These are phyloP conservation scores for Odontomyia ornata DNA, from an alignment of 2,888 invertebrate species.

Conservation along the genomic window DNA sequence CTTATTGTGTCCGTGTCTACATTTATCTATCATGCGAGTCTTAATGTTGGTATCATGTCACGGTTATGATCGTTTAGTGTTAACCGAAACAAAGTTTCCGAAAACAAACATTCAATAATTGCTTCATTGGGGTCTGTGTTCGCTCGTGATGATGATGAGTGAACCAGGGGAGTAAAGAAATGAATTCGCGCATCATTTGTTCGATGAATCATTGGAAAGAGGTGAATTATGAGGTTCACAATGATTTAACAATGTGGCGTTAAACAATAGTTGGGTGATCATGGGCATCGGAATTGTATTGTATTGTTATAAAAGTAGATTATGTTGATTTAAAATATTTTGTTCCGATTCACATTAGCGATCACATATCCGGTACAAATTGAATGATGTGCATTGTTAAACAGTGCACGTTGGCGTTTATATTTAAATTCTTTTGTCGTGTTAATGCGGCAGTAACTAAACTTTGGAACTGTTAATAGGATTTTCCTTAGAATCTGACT, in stretches of 20 bases:
- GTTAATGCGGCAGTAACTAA: too few species aligned
- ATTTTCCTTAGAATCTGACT: too few species aligned
- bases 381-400: too few species aligned
- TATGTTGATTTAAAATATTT: background rate
- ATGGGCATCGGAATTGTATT: slow-evolving; percentile 16
- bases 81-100: slow-evolving; percentile 42
- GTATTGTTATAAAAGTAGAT: background rate
- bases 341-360: slow-evolving; percentile 24
- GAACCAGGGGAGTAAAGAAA: background rate
- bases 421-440: too few species aligned
- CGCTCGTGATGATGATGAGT: slow-evolving; percentile 5
- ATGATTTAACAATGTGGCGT: background rate
- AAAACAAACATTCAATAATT: slow-evolving; percentile 44
- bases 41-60: slow-evolving; percentile 3
- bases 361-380: slow-evolving; percentile 13
- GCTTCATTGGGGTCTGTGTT: slow-evolving; percentile 36
- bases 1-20: background rate
- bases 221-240: slow-evolving; percentile 11
- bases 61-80: slow-evolving; percentile 13
- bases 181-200: slow-evolving; percentile 41
- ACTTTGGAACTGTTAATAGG: too few species aligned
- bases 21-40: background rate
- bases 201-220: slow-evolving; percentile 10
- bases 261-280: slow-evolving; percentile 31
- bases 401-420: background rate